Percentiles rank a stretch among this genome's conserved stretches.
Conservation (phyloP, 1,140 invertebrate genomes). For the Polyergus mexicanus region DNA sequence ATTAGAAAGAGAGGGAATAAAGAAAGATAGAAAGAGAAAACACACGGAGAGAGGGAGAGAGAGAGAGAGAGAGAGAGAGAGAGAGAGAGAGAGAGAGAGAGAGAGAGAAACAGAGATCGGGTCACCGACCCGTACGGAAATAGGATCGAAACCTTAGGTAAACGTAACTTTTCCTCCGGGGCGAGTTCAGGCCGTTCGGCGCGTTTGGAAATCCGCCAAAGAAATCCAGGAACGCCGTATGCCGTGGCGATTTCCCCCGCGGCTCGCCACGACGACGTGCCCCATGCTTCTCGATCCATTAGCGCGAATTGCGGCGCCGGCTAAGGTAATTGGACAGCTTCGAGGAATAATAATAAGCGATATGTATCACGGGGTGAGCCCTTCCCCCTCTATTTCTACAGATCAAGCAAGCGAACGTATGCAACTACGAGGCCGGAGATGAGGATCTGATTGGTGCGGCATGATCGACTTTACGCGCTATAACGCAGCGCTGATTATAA, state of each 20-base stretch:
- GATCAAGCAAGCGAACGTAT: constrained; percentile 23
- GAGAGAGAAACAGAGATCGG: constrained; percentile 64
- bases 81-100: background rate
- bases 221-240: constrained; percentile 78
- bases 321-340: constrained; percentile 76
- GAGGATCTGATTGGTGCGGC: constrained; percentile 40
- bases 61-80: constrained; percentile 46
- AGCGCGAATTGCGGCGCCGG: constrained; percentile 71
- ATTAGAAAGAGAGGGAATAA: constrained; percentile 11
- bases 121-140: constrained; percentile 83
- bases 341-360: constrained; percentile 76
- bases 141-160: constrained; percentile 83
- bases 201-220: constrained; percentile 83
- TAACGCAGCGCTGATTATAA: constrained; percentile 9
- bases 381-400: background rate
- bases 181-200: constrained; percentile 73
- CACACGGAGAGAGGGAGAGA: constrained; percentile 16
- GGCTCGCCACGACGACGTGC: constrained; percentile 68
- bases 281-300: constrained; percentile 75
- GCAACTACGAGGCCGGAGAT: constrained; percentile 7
- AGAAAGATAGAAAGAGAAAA: constrained; percentile 14
- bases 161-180: constrained; percentile 82
- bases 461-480: constrained; percentile 47
- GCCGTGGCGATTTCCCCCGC: constrained; percentile 72
- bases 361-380: constrained; percentile 64